These are phyloP conservation scores for Tanytarsus gracilentus DNA, from an alignment of 2,888 invertebrate species.

Conservation along the genomic window DNA sequence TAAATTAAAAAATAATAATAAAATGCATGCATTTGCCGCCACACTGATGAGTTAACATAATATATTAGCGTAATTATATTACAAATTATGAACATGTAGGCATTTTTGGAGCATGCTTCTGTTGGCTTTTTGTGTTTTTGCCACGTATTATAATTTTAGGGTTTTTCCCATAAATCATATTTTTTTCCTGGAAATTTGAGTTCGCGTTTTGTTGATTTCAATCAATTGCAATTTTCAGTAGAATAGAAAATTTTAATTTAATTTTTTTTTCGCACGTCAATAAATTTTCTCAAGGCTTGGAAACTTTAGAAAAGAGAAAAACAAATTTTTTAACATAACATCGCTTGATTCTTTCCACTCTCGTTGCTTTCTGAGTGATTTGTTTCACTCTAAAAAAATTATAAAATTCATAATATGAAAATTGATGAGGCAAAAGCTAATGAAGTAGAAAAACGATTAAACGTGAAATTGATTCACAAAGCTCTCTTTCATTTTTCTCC, in stretches of 20 bases:
- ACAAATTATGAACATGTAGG: slow-evolving; percentile 18
- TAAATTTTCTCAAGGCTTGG: too few species aligned
- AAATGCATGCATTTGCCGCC: neutral
- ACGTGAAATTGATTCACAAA: slow-evolving; percentile 10
- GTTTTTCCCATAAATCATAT: neutral
- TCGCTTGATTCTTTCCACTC: too few species aligned
- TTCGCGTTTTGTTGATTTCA: neutral
- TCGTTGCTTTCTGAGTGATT: too few species aligned
- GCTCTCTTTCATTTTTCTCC: slow-evolving; percentile 6
- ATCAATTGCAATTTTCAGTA: too few species aligned
- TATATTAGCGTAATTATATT: slow-evolving; percentile 16
- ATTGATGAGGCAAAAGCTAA: slow-evolving; percentile 1
- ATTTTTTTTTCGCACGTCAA: too few species aligned
- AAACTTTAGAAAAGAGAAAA: too few species aligned
- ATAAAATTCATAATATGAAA: too few species aligned
- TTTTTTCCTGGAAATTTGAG: too few species aligned
- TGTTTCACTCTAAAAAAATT: too few species aligned
- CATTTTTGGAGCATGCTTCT: neutral
- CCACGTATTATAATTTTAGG: too few species aligned
- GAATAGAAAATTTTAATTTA: too few species aligned
- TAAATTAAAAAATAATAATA: neutral
- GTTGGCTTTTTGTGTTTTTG: neutral
- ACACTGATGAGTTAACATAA: slow-evolving; percentile 4
- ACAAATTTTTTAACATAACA: too few species aligned
- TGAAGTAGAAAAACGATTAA: slow-evolving; percentile 15